Conservation (phyloP, 2,888 invertebrate genomes). For the Octodonta nipae region DNA sequence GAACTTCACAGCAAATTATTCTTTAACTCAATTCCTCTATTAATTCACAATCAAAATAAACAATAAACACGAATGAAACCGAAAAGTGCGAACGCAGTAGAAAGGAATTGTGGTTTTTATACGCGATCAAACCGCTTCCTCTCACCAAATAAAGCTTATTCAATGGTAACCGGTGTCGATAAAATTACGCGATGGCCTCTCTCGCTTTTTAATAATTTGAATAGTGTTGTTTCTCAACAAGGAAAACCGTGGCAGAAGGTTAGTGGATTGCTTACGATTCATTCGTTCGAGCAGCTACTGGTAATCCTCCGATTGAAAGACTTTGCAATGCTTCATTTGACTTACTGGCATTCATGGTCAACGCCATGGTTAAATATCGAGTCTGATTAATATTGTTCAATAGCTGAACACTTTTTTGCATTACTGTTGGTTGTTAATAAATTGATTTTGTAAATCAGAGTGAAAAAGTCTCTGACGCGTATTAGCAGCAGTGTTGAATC, state of each 20-base stretch:
- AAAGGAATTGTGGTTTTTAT: too few relatives aligned
- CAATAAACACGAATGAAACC: too few relatives aligned
- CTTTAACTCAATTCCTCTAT: too few relatives aligned
- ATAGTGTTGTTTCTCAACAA: constrained; percentile 27
- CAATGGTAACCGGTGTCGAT: constrained; percentile 29
- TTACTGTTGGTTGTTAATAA: constrained; percentile 1
- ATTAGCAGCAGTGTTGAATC: too few relatives aligned
- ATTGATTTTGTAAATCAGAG: too few relatives aligned
- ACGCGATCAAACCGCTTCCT: constrained; percentile 3
- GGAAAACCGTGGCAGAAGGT: constrained; percentile 29
- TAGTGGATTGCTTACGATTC: constrained; percentile 20
- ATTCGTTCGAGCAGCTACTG: constrained; percentile 1
- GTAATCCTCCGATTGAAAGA: too few relatives aligned
- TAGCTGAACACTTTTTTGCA: background rate
- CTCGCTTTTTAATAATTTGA: constrained; percentile 25
- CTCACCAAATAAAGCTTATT: constrained; percentile 23
- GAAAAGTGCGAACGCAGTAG: too few relatives aligned
- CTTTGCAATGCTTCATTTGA: constrained; percentile 10
- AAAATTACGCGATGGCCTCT: constrained; percentile 28
- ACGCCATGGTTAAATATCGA: constrained; percentile 32
- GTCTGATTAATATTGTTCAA: constrained; percentile 12
- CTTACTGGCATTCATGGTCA: constrained; percentile 29
- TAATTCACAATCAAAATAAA: too few relatives aligned
- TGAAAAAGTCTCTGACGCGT: too few relatives aligned
- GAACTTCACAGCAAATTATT: too few relatives aligned